Evolutionary conservation across 2,888 invertebrate genomes (phyloP), one percentile per base, ranked within the genome.

Genomic region (Pollenia amentaria): DNA sequence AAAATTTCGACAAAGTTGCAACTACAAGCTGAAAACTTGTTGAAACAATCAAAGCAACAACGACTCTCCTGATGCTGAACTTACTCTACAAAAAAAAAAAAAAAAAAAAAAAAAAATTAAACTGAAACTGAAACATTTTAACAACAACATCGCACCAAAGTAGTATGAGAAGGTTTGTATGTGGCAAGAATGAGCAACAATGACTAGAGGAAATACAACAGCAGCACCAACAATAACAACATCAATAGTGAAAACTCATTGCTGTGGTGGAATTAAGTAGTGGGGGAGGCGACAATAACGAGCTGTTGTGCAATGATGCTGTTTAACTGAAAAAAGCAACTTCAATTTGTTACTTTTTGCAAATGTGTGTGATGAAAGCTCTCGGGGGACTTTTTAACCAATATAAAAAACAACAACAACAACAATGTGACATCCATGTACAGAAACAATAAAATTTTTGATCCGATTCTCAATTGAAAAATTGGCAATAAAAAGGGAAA

Each of bases 331-430:
- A 69, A 75, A 72, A 65, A 75, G 64, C 91, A 91, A 78, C 72
- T 73, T 91, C 92, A 92, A 92, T 92, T 92, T 92, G 92, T 92
- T 92, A 91, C 90, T 92, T 90, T 29, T 91, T 92, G 91, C 91
- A 91, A 92, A 91, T 91, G 91, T 91, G 90, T 89, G 89, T 78
- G 89, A 88, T 90, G 90, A 91, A 91, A 91, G 90, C 92, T 91
- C 92, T 92, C 91, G 89, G 90, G 92, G 92, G 92, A 92, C 91
- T 92, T 92, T 92, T 92, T 92, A 91, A 90, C 91, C 91, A 92
- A 92, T 91, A 92, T 90, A 91, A 91, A 91, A 46, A 29, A 64
- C n/a, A 67, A 57, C 21, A 57, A 38, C 18, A 55, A 80, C 72
- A 70, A 55, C 44, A 38, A 21, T 38, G 29, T 3, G 29, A 65